These are phyloP conservation scores for Lycaena phlaeas DNA, from an alignment of 2,888 invertebrate genomes.

Conservation along the genomic window DNA sequence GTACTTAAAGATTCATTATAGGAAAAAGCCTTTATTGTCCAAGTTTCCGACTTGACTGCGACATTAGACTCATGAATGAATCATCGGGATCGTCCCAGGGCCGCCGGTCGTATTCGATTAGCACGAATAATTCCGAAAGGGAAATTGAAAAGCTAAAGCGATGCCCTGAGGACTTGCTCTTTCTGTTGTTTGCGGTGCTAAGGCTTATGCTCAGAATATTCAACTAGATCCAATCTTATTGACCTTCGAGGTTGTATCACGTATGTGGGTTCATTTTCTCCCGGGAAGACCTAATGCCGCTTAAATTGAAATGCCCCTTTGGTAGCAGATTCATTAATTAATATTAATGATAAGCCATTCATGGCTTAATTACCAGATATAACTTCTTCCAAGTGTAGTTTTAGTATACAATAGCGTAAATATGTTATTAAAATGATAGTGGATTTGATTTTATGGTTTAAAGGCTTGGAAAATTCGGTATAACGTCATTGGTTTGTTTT, in stretches of 20 bases:
- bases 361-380: no score
- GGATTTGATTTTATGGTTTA: no score
- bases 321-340: no score
- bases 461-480: no score
- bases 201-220: constrained; percentile 50
- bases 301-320: no score
- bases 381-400: no score
- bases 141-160: constrained; percentile 72
- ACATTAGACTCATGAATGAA: constrained; percentile 71
- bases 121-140: constrained; percentile 71
- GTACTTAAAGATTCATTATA: constrained; percentile 13
- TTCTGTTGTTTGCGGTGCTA: constrained; percentile 66
- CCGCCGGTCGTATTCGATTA: constrained; percentile 68
- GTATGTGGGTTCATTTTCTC: no score
- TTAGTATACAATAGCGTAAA: no score
- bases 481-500: no score
- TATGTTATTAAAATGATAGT: no score
- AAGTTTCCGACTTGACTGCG: constrained; percentile 46
- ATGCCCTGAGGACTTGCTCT: constrained; percentile 70
- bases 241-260: constrained; percentile 10
- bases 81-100: constrained; percentile 56
- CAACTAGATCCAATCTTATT: constrained; percentile 42
- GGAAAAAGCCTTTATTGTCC: constrained; percentile 34
- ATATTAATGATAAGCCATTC: no score
- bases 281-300: no score